Percentiles rank a stretch among this genome's conserved stretches.
These are phyloP conservation scores for Pseudococcus longispinus DNA, from an alignment of 2,888 invertebrate species.

Conservation along the genomic window DNA sequence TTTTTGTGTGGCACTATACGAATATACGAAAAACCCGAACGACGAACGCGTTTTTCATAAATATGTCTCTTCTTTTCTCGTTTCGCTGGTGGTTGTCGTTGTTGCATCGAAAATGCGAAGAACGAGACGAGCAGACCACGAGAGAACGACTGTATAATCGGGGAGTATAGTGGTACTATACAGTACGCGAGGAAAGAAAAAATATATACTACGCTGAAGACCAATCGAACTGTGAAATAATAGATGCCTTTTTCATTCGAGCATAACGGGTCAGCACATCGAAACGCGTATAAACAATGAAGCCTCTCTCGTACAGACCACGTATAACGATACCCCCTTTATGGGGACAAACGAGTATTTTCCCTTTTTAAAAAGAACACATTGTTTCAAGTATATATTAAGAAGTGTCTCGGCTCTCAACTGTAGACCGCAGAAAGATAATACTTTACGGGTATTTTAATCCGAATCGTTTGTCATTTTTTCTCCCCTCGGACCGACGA, in stretches of 20 bases:
- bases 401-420: not conserved
- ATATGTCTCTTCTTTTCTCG: not conserved
- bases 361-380: not conserved
- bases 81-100: not conserved
- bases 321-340: conserved; percentile 14
- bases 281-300: conserved; percentile 39
- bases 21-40: not conserved
- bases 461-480: not conserved
- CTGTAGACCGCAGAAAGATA: conserved; percentile 2
- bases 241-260: conserved; percentile 46
- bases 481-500: not conserved
- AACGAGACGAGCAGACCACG: not conserved
- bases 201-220: not conserved
- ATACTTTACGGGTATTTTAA: conserved; percentile 40
- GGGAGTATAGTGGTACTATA: not conserved
- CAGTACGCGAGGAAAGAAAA: not conserved
- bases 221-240: conserved; percentile 43
- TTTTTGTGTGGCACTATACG: not conserved
- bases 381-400: conserved; percentile 22
- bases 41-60: not conserved
- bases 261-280: conserved; percentile 39
- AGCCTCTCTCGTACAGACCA: not conserved
- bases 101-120: not conserved
- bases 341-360: not conserved
- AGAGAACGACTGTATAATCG: not conserved